These are phyloP conservation scores for Chondrilla cf. caribensis DNA, from an alignment of 37 sponge, comb jelly and placozoan genomes.

Conservation along the genomic window DNA sequence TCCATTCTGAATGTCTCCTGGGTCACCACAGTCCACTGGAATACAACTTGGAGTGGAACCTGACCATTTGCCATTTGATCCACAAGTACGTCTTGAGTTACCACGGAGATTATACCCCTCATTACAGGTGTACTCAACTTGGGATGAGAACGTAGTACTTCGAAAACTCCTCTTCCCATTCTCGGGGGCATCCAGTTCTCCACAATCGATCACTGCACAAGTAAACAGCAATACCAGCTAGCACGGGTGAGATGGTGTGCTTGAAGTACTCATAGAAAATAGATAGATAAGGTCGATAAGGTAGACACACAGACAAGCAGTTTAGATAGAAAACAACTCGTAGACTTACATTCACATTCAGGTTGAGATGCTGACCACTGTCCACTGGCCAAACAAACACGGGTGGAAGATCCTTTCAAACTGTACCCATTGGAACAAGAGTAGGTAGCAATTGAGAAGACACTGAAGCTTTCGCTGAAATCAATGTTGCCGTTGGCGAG, in stretches of 20 bases:
- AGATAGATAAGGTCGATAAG: too few species aligned
- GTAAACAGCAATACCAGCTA: too few species aligned
- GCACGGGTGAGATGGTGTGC: too few species aligned
- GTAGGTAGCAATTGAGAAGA: background rate
- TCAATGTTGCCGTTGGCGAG: background rate
- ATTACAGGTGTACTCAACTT: slow-evolving; percentile 30
- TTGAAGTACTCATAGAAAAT: too few species aligned
- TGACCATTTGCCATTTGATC: slow-evolving; percentile 9
- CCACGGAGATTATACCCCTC: slow-evolving; percentile 25
- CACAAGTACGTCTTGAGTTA: background rate
- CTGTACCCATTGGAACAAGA: background rate
- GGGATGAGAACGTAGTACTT: background rate
- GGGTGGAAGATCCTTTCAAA: background rate
- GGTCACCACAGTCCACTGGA: slow-evolving; percentile 13
- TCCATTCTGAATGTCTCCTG: slow-evolving; percentile 5
- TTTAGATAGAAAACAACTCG: background rate
- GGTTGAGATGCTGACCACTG: slow-evolving; percentile 28
- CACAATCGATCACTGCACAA: slow-evolving; percentile 11
- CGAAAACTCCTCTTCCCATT: slow-evolving; percentile 29
- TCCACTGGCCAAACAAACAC: slow-evolving; percentile 10
- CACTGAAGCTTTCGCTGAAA: background rate
- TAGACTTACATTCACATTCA: slow-evolving; percentile 34
- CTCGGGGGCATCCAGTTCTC: slow-evolving; percentile 33
- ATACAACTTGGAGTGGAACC: background rate
- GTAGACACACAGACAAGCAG: too few species aligned